Evolutionary conservation across 2,888 invertebrate species (phyloP), one percentile per base, ranked within the genome.

Genomic region (Lithophane semibrunnea): DNA sequence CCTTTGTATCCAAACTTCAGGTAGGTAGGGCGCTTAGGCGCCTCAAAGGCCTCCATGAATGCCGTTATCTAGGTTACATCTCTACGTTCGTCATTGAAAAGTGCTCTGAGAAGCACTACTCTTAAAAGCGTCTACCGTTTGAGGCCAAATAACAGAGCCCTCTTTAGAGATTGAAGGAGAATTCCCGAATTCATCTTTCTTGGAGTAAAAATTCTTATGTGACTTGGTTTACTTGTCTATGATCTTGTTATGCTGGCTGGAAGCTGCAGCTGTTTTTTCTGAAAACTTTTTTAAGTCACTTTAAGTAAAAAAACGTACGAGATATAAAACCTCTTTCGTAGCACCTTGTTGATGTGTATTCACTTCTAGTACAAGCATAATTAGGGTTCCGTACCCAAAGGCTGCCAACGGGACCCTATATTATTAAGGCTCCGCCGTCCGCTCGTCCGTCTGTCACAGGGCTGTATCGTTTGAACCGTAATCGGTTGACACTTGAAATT

Each of bases 61-160:
- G 49, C 84, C 86, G 80, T 91, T 92, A 93, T 93, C 93, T 93
- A 89, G 93, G 94, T 91, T 93, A 90, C 92, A 93, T 92, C 92
- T 93, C 90, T 77, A 87, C 79, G 83, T 86, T 80, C 77, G 74
- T 90, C 88, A 91, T 91, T 92, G 90, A 91, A 85, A 88, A 84
- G 82, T 76, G 85, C 85, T 88, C 86, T 88, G 84, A 84, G 86
- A 86, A 86, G 81, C 85, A 70, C 78, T 86, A 75, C 72, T 67
- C 83, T 78, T 86, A 88, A 88, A 88, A 88, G 84, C 87, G 72
- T 81, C 68, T 76, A 72, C 29, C 83, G 83, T 83, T 83, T 87
- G 75, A 83, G 65, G 72, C 82, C 85, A 83, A 88, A 87, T 87
- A 88, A 83, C 65, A 68, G 71, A 47, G 42, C 73, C 37, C 47